phyloP scores from a whole-genome alignment of 2,113 vertebrate species.

The Panthera uncia region DNA sequence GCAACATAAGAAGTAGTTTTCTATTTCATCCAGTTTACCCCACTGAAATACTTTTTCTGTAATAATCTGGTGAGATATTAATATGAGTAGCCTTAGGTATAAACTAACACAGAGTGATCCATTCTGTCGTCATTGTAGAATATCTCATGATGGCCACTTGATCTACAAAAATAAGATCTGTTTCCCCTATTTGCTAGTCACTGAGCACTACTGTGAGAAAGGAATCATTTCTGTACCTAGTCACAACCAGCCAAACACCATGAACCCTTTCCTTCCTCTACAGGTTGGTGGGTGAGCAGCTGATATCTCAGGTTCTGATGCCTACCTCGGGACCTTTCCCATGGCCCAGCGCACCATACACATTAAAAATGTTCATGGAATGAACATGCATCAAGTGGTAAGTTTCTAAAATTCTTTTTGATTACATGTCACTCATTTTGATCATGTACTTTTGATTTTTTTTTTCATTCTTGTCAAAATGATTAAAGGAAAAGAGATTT shows the following conservation, averaged over 20 bases:
- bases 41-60: conserved; percentile 58
- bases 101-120: conserved; percentile 59
- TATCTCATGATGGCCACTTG: conserved; percentile 59
- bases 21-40: background rate
- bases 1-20: background rate
- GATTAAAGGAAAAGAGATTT: conserved; percentile 31
- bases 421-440: background rate
- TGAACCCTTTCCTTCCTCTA: conserved; percentile 43
- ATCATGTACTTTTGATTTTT: background rate
- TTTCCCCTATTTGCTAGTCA: conserved; percentile 68
- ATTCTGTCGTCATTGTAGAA: conserved; percentile 47
- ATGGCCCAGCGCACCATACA: rapidly evolving
- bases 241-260: conserved; percentile 34
- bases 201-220: conserved; percentile 46
- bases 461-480: conserved; percentile 1
- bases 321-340: background rate
- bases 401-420: conserved; percentile 45
- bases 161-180: conserved; percentile 64
- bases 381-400: background rate
- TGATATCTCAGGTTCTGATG: conserved; percentile 51
- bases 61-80: conserved; percentile 55
- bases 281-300: background rate
- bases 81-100: conserved; percentile 69
- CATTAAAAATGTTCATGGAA: background rate
- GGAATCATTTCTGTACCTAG: conserved; percentile 9